Evolutionary conservation across 2,797 vertebrate genomes (phyloP).

Genomic region (Mormyrus proboscirostris): DNA sequence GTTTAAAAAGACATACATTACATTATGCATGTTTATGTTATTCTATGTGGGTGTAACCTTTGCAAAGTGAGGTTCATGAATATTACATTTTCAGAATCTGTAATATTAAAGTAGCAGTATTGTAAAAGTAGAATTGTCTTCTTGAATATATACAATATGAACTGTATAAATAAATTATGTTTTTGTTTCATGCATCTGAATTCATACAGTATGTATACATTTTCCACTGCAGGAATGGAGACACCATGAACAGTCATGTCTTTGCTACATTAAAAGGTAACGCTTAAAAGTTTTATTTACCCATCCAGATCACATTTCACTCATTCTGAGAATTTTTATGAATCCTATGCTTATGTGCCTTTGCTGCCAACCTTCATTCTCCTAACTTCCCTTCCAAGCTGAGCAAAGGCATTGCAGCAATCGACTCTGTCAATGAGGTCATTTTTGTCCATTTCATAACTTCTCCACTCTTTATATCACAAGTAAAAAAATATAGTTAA

Average conservation of each 20-base stretch:
- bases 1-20: not conserved
- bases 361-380: not conserved
- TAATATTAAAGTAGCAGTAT: not conserved
- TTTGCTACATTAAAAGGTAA: not conserved
- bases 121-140: not conserved
- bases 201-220: not conserved
- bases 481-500: not conserved
- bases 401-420: not conserved
- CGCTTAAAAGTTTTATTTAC: not conserved
- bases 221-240: not conserved
- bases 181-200: not conserved
- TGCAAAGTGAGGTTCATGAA: not conserved
- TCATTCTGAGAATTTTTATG: not conserved
- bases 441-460: not conserved
- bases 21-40: not conserved
- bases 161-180: not conserved
- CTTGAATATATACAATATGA: slow-evolving; percentile 10
- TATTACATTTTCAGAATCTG: not conserved
- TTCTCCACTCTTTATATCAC: not conserved
- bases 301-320: not conserved
- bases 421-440: not conserved
- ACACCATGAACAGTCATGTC: not conserved
- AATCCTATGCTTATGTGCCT: not conserved
- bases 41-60: not conserved
- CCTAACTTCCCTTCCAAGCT: not conserved